Base-by-base conservation (phyloP, 2,888 invertebrate species). In the Diarsia rubi region DNA sequence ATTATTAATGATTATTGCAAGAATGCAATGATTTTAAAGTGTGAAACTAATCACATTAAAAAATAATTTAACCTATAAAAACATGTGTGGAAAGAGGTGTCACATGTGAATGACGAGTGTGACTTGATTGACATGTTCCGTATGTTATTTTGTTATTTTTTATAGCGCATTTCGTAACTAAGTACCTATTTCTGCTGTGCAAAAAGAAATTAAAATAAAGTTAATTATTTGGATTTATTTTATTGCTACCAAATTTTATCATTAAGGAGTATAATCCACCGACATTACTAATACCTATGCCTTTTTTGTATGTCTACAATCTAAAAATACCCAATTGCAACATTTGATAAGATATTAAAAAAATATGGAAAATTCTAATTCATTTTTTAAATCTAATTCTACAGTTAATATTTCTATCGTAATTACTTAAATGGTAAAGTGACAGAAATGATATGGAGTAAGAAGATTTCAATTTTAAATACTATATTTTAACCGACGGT, bases 31-130 rank as follows among this genome's bases (percentile, higher is more conserved):
- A 79, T 66, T 71, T 68, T 49, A 4, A 69, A 76, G 84, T 80
- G 81, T 83, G 65, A 80, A 84, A 84, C 71, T 69, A 62, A 27
- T 27, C 57, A 16, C 71, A 63, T 75, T 64, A 79, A 73, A 81
- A 73, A 71, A 54, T 72, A 75, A 82, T 79, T 71, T 44, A 79
- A 82, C 80, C 69, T 47, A 68, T 83, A 65, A 74, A 81, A 79
- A 62, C 12, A 49, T 68, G 57, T 45, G 52, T 60, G 63, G 24
- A 70, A 71, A 69, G 31, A 69, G 12, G 19, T 69, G 14, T n/a
- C n/a, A 68, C 8, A 2, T 49, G 60, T 65, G 1, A 57, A 24
- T 67, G 8, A 16, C 21, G 70, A 68, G 63, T 19, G 4, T 14
- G 19, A 0, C 14, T 24, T 37, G 0, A 19, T 65, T 70, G 2